Evolutionary conservation across 2,888 invertebrate genomes (phyloP), one percentile per base, ranked within the genome.

Genomic region (Hirtodrosophila cameraria): DNA sequence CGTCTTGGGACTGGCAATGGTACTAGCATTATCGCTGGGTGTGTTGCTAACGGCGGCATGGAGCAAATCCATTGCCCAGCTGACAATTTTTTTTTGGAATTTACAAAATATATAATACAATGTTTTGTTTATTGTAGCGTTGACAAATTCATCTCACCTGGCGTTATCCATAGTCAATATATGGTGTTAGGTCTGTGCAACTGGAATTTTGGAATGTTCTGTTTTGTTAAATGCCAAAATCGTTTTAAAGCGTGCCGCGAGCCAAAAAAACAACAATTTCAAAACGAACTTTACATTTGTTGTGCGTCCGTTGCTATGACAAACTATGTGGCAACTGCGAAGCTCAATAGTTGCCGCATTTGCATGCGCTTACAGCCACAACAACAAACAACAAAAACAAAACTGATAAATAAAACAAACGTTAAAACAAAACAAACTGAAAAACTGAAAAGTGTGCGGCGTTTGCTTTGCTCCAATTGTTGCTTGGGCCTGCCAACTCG

Each of bases 31-130:
- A 35, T 23, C 16, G 35, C 20, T 39, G 12, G 53, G 38, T 18
- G 33, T 57, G 50, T 31, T 39, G 27, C 36, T 46, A 5, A 28
- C 11, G 7, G 64, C 63, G 43, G 68, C 63, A 46, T 55, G 60
- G 55, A 76, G 53, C 50, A 62, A 36, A 57, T 74, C 81, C 60
- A 77, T 62, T 0, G 66, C 81, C 58, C 38, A 54, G 28, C 78
- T 74, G 23, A 39, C 2, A 45, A 50, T n/a, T n/a, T n/a, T n/a
- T n/a, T n/a, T n/a, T n/a, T 23, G n/a, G 1, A 13, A 15, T 30
- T 15, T 41, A 15, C 5, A 23, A 20, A 16, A 6, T 23, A 12
- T 8, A 11, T 11, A 35, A n/a, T n/a, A n/a, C n/a, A n/a, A n/a
- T n/a, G n/a, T n/a, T n/a, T n/a, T n/a, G n/a, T n/a, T 41, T 15